Percentiles rank a stretch among this genome's conserved stretches.
Evolutionary conservation across 2,888 invertebrate genomes (phyloP).

Genomic region (Antheraea assamensis): DNA sequence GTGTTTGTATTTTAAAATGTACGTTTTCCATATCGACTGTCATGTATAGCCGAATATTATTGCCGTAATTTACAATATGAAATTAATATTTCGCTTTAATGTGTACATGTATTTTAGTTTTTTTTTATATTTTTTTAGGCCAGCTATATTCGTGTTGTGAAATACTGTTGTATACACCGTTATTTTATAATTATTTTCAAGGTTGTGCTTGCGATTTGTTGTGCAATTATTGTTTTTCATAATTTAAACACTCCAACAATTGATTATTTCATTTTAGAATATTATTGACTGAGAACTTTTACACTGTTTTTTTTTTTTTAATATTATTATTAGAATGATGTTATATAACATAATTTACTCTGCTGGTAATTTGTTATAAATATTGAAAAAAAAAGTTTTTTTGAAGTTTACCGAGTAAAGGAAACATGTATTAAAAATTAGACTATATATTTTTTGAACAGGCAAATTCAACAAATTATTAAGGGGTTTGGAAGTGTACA

Average conservation of each 20-base stretch:
- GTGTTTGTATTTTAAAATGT: not conserved
- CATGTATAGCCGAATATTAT: not conserved
- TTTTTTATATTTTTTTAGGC: conserved; percentile 4
- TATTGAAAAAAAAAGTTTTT: not conserved
- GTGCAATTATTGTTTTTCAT: not conserved
- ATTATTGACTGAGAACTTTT: not conserved
- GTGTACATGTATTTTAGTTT: not conserved
- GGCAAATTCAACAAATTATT: not conserved
- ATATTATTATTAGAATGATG: not conserved
- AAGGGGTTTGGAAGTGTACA: not conserved
- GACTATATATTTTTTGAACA: not conserved
- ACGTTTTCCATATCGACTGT: not conserved
- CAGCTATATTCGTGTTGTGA: conserved; percentile 45
- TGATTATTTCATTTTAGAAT: not conserved
- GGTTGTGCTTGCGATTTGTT: conserved; percentile 40
- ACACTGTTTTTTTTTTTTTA: not conserved
- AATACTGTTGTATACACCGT: conserved; percentile 58
- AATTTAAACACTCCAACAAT: not conserved
- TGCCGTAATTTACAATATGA: conserved; percentile 14
- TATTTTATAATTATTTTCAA: conserved; percentile 42
- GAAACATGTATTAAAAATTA: not conserved
- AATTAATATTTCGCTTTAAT: conserved; percentile 16
- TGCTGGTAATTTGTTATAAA: not conserved
- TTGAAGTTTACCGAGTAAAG: not conserved
- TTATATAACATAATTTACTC: not conserved